Conservation (phyloP, 2,797 vertebrate genomes). For the Hylomyscus alleni region DNA sequence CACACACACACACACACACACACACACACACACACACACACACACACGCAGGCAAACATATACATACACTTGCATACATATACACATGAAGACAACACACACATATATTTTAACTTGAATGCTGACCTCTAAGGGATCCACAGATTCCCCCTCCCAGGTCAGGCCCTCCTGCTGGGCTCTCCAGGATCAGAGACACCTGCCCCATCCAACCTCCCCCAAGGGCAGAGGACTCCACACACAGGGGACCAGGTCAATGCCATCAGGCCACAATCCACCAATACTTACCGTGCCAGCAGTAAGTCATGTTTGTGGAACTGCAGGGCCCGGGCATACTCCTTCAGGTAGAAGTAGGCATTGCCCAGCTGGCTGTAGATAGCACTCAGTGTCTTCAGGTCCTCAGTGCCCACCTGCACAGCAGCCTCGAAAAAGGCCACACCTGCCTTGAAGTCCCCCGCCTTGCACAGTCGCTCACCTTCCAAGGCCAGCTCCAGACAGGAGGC, state of each 20-base stretch:
- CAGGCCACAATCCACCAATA: not conserved
- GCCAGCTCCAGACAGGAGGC: conserved; percentile 98
- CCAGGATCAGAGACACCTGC: not conserved
- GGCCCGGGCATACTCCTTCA: conserved; percentile 97
- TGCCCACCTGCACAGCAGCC: conserved; percentile 97
- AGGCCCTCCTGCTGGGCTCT: not conserved
- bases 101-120: not conserved
- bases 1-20: no score
- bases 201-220: not conserved
- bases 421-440: conserved; percentile 97
- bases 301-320: conserved; percentile 97
- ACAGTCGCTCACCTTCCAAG: conserved; percentile 96
- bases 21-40: not conserved
- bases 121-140: rapidly evolving
- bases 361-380: conserved; percentile 99
- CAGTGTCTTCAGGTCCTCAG: conserved; percentile 98
- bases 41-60: not conserved
- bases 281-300: conserved; percentile 97
- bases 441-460: conserved; percentile 97
- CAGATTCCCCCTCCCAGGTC: not conserved
- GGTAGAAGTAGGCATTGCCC: conserved; percentile 98
- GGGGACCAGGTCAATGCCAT: not conserved
- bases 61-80: not conserved
- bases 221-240: not conserved
- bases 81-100: not conserved